Percentiles rank a stretch among this genome's conserved stretches.
Conservation (phyloP, 2,113 vertebrate species). For the Caracal caracal region DNA sequence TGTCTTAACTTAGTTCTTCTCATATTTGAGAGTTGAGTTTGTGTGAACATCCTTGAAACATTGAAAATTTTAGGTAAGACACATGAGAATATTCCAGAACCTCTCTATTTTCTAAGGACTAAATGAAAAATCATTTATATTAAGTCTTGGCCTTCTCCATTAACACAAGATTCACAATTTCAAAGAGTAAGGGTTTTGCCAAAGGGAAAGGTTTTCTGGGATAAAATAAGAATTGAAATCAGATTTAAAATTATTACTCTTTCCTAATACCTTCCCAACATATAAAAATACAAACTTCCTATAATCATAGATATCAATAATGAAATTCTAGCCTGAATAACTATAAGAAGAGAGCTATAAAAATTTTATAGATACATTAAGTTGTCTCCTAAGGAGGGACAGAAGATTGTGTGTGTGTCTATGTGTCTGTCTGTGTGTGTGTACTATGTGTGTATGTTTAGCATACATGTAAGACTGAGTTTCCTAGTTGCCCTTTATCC, state of each 20-base stretch:
- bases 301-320: neutral
- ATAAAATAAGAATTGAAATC: slow-evolving; percentile 25
- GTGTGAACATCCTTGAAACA: slow-evolving; percentile 26
- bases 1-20: slow-evolving; percentile 28
- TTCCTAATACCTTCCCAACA: neutral
- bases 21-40: slow-evolving; percentile 27
- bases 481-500: neutral
- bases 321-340: neutral
- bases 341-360: neutral
- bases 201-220: neutral
- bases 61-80: slow-evolving; percentile 31
- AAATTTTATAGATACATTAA: neutral
- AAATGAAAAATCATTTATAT: slow-evolving; percentile 28
- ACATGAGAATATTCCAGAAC: slow-evolving; percentile 8
- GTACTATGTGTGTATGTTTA: neutral
- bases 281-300: neutral
- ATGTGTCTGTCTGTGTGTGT: neutral
- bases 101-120: neutral
- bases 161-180: neutral
- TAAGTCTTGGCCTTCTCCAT: neutral
- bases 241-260: slow-evolving; percentile 37
- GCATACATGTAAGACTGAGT: neutral
- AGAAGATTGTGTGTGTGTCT: neutral
- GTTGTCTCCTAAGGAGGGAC: neutral
- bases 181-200: slow-evolving; percentile 13